These are phyloP conservation scores for Botia kubotai DNA, from an alignment of 2,797 vertebrate species.

Conservation along the genomic window DNA sequence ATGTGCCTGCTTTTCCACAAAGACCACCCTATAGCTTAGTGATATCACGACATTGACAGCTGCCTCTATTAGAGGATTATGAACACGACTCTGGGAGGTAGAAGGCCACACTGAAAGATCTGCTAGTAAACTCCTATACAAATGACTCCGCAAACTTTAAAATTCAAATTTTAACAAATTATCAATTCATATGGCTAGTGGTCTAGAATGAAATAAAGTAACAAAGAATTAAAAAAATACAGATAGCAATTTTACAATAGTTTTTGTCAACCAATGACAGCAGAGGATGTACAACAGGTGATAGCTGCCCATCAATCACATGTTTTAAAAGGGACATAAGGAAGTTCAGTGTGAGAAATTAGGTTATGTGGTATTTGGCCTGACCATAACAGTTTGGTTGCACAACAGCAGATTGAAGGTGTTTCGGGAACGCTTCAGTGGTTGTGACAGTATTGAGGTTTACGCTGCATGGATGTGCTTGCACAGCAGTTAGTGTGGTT, in stretches of 20 bases:
- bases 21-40: constrained; percentile 10
- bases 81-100: constrained; percentile 15
- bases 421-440: constrained; percentile 24
- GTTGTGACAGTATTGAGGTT: constrained; percentile 40
- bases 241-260: background rate
- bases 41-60: constrained; percentile 30
- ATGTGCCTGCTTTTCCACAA: constrained; percentile 4
- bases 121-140: constrained; percentile 17
- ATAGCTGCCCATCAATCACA: constrained; percentile 29
- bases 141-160: constrained; percentile 16
- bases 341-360: constrained; percentile 36
- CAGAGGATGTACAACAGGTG: constrained; percentile 17
- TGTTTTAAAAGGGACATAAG: constrained; percentile 1
- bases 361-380: constrained; percentile 39
- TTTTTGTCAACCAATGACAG: constrained; percentile 20
- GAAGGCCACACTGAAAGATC: constrained; percentile 22
- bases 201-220: background rate
- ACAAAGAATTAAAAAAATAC: background rate
- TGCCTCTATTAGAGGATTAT: constrained; percentile 38
- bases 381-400: constrained; percentile 40
- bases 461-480: constrained; percentile 20
- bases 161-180: constrained; percentile 30
- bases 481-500: constrained; percentile 29
- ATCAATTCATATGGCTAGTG: constrained; percentile 3
- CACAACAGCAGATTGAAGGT: constrained; percentile 34